Evolutionary conservation across 2,797 vertebrate genomes (phyloP), one percentile per base, ranked within the genome.

Genomic region (Cirrhinus mrigala): DNA sequence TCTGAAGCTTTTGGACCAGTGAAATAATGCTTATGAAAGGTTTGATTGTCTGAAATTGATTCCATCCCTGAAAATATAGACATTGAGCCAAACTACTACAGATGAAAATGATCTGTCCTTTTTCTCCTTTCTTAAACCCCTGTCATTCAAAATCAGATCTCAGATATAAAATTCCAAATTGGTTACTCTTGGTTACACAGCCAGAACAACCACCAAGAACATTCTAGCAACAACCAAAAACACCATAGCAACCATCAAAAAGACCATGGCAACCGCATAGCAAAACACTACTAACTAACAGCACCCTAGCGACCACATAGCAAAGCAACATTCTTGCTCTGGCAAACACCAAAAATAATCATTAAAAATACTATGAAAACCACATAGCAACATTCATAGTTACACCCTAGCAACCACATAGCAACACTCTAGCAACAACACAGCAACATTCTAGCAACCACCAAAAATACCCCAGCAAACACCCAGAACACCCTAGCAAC

Each of bases 1-100:
- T 29, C 22, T 76, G 52, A 69, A 73, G 50, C 27, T 50, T 44
- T 77, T 24, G 73, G 68, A 81, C 33, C 1, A 46, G 78, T n/a
- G 33, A 10, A 33, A 64, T 16, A 71, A 68, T 3, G 1, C 69
- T 83, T 58, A 79, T 80, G 24, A 83, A 87, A 64, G 46, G 69
- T 56, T 48, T 79, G 29, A 58, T 73, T 79, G 48, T 69, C 66
- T 81, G 64, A 64, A 68, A 68, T 68, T 14, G 24, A 79, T 80
- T 80, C 69, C 60, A 44, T 83, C n/a, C 24, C 22, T 75, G 50
- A 75, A 81, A 60, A 40, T 50, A n/a, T 3, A 75, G 18, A 79
- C 11, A 37, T 29, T 7, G 27, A 48, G 62, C 10, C 75, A 83
- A 60, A 83, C 46, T 40, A 27, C 18, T 73, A 46, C 16, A 79